Conservation (phyloP, 2,888 invertebrate species). For the Coecobrya sp. region DNA sequence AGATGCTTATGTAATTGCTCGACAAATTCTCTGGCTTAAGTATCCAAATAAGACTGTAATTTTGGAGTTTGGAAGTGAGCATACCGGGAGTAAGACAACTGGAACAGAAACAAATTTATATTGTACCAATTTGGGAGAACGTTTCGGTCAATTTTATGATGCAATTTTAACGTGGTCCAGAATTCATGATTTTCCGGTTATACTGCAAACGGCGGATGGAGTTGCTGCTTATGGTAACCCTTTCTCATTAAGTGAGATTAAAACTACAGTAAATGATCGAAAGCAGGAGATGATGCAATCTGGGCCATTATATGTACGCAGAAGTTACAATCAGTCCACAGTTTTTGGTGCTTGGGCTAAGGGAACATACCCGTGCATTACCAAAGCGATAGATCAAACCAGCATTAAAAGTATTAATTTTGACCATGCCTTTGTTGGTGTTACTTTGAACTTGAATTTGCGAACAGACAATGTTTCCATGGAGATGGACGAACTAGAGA, state of each 20-base stretch:
- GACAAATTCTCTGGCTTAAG: no score
- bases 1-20: no score
- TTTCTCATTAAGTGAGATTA: background rate
- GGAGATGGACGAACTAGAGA: background rate
- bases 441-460: background rate
- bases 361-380: background rate
- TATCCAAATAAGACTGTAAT: background rate
- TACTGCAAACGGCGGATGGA: background rate
- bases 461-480: background rate
- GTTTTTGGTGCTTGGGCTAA: background rate
- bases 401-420: background rate
- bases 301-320: background rate
- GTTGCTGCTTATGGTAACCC: background rate
- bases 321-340: background rate
- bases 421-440: background rate
- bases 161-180: background rate
- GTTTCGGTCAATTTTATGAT: background rate
- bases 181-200: slow-evolving; percentile 7
- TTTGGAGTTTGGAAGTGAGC: background rate
- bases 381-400: background rate
- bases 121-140: background rate
- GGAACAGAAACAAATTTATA: background rate
- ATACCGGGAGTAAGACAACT: background rate
- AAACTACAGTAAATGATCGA: background rate
- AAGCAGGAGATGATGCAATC: background rate